Evolutionary conservation across 2,888 invertebrate genomes (phyloP), one percentile per base, ranked within the genome.

Genomic region (Polyploca ridens): DNA sequence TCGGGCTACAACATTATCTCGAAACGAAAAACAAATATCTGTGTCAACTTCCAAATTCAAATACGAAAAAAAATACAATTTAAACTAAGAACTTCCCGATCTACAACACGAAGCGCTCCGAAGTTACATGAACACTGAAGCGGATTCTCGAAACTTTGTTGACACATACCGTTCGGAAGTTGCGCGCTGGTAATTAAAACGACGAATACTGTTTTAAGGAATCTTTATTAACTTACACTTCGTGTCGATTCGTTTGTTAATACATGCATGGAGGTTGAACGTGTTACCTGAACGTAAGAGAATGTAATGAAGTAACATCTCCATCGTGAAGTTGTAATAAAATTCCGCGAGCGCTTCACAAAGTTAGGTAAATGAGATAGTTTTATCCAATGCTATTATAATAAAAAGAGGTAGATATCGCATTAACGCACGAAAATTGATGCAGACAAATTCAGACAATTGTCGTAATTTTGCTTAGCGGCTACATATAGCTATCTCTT

Each of bases 181-280:
- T 80, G 41, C 70, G 38, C 69, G 67, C 73, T 71, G 66, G 74
- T 83, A 86, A 88, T 87, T 87, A 86, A 84, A 84, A 81, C 78
- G 76, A 78, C 78, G 83, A 80, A 76, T 83, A 85, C 83, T 77
- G 83, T 79, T 80, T 77, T 74, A 77, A 76, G 76, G 78, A 81
- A 83, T 84, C 82, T 83, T 79, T 82, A 85, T 87, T 86, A 82
- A 83, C 81, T 85, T 67, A 72, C 65, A 66, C 68, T 58, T 35
- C 16, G 65, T 69, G 73, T 76, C 70, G 63, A 69, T 77, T 73
- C 71, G 70, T 66, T 76, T 72, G 72, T 72, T 71, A 67, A 62
- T 68, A 63, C 66, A 58, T 63, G 64, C 64, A 62, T 63, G 44
- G n/a, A n/a, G 44, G 16, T 38, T 63, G 63, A 60, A 62, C 3